Percentiles rank a stretch among this genome's conserved stretches.
phyloP scores from a whole-genome alignment of 2,113 vertebrate genomes.

The Nibea albiflora region DNA sequence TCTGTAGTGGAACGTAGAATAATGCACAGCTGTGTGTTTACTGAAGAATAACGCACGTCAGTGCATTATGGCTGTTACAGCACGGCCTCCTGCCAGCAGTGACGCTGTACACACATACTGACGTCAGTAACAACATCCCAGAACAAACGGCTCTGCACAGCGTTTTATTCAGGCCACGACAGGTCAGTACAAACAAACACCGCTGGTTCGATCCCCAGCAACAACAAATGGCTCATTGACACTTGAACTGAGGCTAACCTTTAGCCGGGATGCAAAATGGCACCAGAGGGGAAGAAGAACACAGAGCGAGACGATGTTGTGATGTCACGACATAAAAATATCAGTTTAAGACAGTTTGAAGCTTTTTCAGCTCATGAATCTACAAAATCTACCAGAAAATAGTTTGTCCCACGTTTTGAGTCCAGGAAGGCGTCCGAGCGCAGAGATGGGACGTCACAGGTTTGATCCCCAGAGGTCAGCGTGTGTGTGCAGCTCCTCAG shows the following conservation, averaged over 20 bases:
- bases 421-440: neutral
- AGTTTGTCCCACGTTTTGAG: neutral
- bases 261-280: neutral
- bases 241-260: neutral
- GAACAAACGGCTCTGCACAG: slow-evolving; percentile 15
- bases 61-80: too few species aligned
- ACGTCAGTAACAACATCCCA: too few species aligned
- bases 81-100: too few species aligned
- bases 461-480: neutral
- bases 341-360: neutral
- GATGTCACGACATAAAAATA: slow-evolving; percentile 26
- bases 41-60: too few species aligned
- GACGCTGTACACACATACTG: too few species aligned
- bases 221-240: slow-evolving; percentile 1
- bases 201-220: slow-evolving; percentile 6
- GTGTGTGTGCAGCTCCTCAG: neutral
- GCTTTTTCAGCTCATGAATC: neutral
- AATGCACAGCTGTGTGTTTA: too few species aligned
- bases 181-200: slow-evolving; percentile 26
- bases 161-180: slow-evolving; percentile 24
- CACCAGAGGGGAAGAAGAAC: slow-evolving; percentile 3
- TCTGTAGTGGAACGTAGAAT: too few species aligned
- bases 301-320: too few species aligned
- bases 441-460: neutral
- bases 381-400: neutral